phyloP scores from a whole-genome alignment of 2,888 invertebrate species.

The Parnassius orleans region DNA sequence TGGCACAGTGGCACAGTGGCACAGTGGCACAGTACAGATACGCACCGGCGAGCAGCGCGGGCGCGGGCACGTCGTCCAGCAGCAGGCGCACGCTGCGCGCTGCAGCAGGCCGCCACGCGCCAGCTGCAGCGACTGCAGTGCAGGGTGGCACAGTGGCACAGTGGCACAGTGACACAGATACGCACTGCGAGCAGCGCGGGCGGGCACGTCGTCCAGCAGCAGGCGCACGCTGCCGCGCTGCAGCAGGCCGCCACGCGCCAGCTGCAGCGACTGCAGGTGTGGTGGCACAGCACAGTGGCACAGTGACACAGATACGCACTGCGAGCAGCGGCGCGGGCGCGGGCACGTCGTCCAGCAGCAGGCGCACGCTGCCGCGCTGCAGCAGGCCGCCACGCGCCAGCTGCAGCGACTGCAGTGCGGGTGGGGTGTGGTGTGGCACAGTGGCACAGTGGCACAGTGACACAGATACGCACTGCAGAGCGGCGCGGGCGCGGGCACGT shows the following conservation, averaged over 20 bases:
- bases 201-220: too few species aligned
- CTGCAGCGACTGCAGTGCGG: slow-evolving; percentile 36
- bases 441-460: too few species aligned
- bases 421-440: too few species aligned
- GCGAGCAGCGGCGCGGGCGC: slow-evolving; percentile 33
- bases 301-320: slow-evolving; percentile 28
- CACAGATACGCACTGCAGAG: slow-evolving; percentile 33
- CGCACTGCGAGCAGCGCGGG: slow-evolving; percentile 28
- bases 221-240: background rate
- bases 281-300: too few species aligned
- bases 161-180: background rate
- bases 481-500: slow-evolving; percentile 26
- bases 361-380: slow-evolving; percentile 50
- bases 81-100: too few species aligned
- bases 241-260: slow-evolving; percentile 36
- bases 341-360: slow-evolving; percentile 28
- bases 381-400: slow-evolving; percentile 53
- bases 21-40: background rate
- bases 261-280: too few species aligned
- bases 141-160: too few species aligned
- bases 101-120: slow-evolving; percentile 37
- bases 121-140: too few species aligned
- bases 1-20: too few species aligned
- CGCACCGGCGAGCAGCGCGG: slow-evolving; percentile 30
- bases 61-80: background rate